Percentiles rank a stretch among this genome's conserved stretches.
These are phyloP conservation scores for Rhinolophus sinicus DNA, from an alignment of 2,113 vertebrate species.

Conservation along the genomic window DNA sequence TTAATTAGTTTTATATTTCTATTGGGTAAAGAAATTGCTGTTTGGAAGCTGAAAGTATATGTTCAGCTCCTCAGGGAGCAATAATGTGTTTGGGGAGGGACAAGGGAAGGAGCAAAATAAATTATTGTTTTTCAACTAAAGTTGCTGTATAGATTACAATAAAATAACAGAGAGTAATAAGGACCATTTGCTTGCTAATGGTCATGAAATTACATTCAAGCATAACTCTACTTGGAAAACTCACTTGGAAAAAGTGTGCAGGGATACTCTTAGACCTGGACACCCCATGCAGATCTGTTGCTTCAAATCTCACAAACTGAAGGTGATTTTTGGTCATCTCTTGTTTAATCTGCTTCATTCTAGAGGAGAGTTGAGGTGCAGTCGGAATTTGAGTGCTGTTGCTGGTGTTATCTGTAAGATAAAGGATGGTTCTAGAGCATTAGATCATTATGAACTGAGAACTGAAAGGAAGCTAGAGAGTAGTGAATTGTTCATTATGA, in stretches of 20 bases:
- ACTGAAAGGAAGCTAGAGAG: neutral
- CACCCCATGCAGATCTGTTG: constrained; percentile 94
- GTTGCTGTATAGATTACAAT: constrained; percentile 12
- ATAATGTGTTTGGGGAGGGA: constrained; percentile 1
- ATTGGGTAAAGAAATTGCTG: constrained; percentile 36
- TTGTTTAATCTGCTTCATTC: constrained; percentile 94
- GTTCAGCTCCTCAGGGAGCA: constrained; percentile 47
- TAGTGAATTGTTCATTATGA: neutral
- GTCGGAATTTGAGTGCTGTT: constrained; percentile 77
- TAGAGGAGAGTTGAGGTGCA: constrained; percentile 84
- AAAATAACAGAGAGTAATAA: constrained; percentile 34
- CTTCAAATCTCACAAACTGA: constrained; percentile 95
- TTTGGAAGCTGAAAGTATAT: constrained; percentile 33
- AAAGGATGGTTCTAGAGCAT: constrained; percentile 53
- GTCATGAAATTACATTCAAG: constrained; percentile 36
- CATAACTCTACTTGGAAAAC: constrained; percentile 53
- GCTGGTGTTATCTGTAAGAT: constrained; percentile 83
- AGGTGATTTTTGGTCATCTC: constrained; percentile 91
- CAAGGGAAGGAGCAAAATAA: neutral
- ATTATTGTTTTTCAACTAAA: constrained; percentile 64
- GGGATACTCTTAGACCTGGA: constrained; percentile 95
- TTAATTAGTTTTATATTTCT: constrained; percentile 75
- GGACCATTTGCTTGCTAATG: constrained; percentile 8
- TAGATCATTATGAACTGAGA: constrained; percentile 39
- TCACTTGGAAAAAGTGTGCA: constrained; percentile 94